Base-by-base conservation (phyloP, 1,140 invertebrate genomes). In the Stegodyphus mimosarum region DNA sequence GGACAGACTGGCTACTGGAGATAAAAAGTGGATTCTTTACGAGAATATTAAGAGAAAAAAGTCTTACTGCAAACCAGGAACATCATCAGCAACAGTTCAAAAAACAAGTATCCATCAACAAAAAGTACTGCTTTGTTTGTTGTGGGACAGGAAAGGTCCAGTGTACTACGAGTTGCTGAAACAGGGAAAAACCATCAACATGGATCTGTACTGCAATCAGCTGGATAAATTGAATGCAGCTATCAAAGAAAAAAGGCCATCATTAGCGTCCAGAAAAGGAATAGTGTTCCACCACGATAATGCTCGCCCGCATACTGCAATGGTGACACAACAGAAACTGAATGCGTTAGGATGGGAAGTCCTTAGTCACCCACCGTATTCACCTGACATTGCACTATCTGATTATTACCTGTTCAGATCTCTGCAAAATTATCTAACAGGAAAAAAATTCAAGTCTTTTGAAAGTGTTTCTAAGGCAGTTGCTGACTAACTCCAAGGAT, bases 341-440 rank as follows among this genome's bases (percentile, higher is more conserved):
- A 67, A 67, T 67, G 64, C 11, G 11, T 67, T 67, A 67, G 17
- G 64, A 67, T 67, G 64, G 64, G 11, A 67, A 67, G 5, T 67
- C 17, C 17, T 67, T 67, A 67, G 64, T 67, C 64, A 67, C 64
- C 64, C 64, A 3, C 64, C 64, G 15, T 67, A 67, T 17, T 67
- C 13, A 67, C 64, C 17, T 67, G 64, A 7, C 64, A 70, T 79
- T 79, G 64, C 63, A 69, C 66, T 63, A 51, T 69, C 64, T 52
- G 76, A 69, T 53, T 70, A 69, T 69, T 67, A 79, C 51, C 76
- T 79, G 76, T 69, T 69, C 76, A 69, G 76, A 79, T 69, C 76
- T 70, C 66, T 79, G 76, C 76, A 79, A 79, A 79, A 79, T 33
- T 76, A 64, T 76, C 74, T 76, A 74, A 76, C 74, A 53, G 55